These are phyloP conservation scores for Mus spicilegus DNA, from an alignment of 2,113 vertebrate genomes.

Conservation along the genomic window DNA sequence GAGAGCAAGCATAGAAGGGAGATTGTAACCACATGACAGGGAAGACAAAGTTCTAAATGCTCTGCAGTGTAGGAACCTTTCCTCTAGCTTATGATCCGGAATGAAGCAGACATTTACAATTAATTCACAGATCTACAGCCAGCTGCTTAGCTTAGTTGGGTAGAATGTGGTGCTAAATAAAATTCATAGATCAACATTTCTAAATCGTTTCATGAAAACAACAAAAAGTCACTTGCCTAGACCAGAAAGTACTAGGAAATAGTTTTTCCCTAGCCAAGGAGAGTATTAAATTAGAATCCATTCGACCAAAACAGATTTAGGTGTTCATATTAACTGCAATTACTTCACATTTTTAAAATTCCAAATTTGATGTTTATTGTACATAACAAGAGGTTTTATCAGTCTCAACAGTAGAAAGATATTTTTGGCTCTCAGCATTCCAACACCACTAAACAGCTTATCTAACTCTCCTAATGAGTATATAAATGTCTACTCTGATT, in stretches of 20 bases:
- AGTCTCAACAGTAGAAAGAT: slow-evolving; percentile 61
- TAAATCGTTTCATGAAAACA: slow-evolving; percentile 41
- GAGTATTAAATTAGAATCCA: slow-evolving; percentile 67
- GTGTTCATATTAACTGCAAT: slow-evolving; percentile 73
- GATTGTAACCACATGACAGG: slow-evolving; percentile 64
- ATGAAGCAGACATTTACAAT: slow-evolving; percentile 49
- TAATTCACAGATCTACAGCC: slow-evolving; percentile 16
- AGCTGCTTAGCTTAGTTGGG: not conserved
- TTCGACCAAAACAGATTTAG: slow-evolving; percentile 70
- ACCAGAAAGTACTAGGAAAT: slow-evolving; percentile 58
- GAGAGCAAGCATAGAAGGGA: slow-evolving; percentile 71
- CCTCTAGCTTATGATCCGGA: not conserved
- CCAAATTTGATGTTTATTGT: slow-evolving; percentile 76
- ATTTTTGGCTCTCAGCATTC: slow-evolving; percentile 71
- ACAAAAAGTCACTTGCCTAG: slow-evolving; percentile 58
- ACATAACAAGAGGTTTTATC: slow-evolving; percentile 67
- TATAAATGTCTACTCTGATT: slow-evolving; percentile 68
- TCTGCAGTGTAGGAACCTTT: not conserved
- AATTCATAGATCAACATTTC: slow-evolving; percentile 44
- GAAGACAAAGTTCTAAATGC: slow-evolving; percentile 43
- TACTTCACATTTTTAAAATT: slow-evolving; percentile 71
- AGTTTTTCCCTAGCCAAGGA: slow-evolving; percentile 52
- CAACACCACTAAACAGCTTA: slow-evolving; percentile 56
- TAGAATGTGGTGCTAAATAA: slow-evolving; percentile 30
- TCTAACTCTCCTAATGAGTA: slow-evolving; percentile 71